phyloP scores from a whole-genome alignment of 2,113 vertebrate genomes.

The Hipposideros armiger region DNA sequence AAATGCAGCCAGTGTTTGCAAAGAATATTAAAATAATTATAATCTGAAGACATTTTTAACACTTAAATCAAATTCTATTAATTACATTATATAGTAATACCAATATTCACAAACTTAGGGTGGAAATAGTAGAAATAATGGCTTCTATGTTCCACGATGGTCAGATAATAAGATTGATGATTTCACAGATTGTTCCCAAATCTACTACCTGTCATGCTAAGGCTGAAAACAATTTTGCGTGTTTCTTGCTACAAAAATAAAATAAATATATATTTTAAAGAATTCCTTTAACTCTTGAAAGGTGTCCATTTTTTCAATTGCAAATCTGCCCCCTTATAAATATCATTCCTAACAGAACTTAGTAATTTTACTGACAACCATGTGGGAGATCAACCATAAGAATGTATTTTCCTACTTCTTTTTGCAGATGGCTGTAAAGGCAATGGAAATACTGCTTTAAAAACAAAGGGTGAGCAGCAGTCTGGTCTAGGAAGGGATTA shows the following conservation, averaged over 20 bases:
- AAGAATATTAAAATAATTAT: background rate
- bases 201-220: background rate
- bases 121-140: background rate
- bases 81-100: background rate
- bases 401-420: background rate
- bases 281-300: background rate
- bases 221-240: background rate
- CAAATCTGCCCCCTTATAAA: background rate
- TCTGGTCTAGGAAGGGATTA: background rate
- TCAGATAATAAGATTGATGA: background rate
- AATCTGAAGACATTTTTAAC: background rate
- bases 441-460: too few species aligned
- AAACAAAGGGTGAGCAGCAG: background rate
- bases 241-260: background rate
- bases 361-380: background rate
- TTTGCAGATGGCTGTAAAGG: background rate
- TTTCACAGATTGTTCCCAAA: background rate
- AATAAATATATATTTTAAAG: background rate
- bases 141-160: background rate
- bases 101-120: background rate
- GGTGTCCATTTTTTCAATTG: background rate
- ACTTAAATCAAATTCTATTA: background rate
- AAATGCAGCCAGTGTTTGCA: background rate
- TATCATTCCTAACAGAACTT: constrained; percentile 27
- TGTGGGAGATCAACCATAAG: background rate